These are phyloP conservation scores for Brenthis daphne DNA, from an alignment of 2,888 invertebrate genomes.

Conservation along the genomic window DNA sequence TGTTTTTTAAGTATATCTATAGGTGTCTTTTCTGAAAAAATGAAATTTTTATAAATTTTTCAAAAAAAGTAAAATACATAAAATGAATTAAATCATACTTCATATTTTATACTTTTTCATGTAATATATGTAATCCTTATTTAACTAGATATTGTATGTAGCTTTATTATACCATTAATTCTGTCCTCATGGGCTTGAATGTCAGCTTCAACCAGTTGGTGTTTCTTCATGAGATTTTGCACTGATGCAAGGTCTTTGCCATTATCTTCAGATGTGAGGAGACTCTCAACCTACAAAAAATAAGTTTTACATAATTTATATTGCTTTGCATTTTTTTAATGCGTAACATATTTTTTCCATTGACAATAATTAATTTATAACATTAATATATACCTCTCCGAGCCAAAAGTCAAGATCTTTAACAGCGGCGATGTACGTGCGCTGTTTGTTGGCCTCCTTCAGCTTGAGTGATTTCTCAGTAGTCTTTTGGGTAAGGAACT, in stretches of 20 bases:
- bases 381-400: slow-evolving; percentile 85
- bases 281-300: slow-evolving; percentile 89
- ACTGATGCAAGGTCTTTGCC: slow-evolving; percentile 99
- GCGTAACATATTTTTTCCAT: too few species aligned
- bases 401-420: slow-evolving; percentile 99
- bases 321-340: too few species aligned
- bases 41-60: too few species aligned
- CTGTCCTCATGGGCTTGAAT: slow-evolving; percentile 98
- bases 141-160: too few species aligned
- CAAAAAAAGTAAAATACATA: too few species aligned
- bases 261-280: slow-evolving; percentile 97
- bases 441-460: slow-evolving; percentile 99
- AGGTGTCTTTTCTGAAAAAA: too few species aligned
- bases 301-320: not conserved
- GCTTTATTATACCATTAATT: slow-evolving; percentile 84
- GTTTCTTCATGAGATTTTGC: slow-evolving; percentile 99
- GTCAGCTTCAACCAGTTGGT: slow-evolving; percentile 98
- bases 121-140: slow-evolving; percentile 24
- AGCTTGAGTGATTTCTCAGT: slow-evolving; percentile 98
- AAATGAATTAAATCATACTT: too few species aligned
- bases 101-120: not conserved
- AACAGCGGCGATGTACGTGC: slow-evolving; percentile 99
- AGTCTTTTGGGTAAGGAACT: slow-evolving; percentile 98
- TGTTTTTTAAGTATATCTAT: too few species aligned
- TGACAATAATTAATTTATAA: not conserved